Evolutionary conservation across 2,888 invertebrate genomes (phyloP), one percentile per base, ranked within the genome.

Genomic region (Pasiphila rectangulata): DNA sequence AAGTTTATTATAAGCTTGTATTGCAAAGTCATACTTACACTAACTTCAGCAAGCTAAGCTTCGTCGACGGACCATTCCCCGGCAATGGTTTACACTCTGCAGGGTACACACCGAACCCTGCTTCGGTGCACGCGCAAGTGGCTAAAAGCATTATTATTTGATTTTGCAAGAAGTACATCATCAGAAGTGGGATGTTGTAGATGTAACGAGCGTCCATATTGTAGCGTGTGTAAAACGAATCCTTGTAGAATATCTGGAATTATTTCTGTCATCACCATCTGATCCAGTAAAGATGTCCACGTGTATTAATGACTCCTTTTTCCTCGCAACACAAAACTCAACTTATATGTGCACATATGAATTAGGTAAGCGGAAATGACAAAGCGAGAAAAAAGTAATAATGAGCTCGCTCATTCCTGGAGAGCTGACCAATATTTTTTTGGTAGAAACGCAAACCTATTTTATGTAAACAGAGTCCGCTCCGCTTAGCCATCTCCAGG

Each of bases 41-140:
- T 4, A 75, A 48, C 39, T 74, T 68, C 10, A 83, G 36, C 46
- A 66, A 77, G 68, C 67, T 88, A 60, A 64, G 89, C 85, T 67
- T 91, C 75, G 58, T 75, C 63, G 93, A 90, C 0, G 97, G 96
- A 92, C 97, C 97, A 38, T 90, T 81, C 0, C 96, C 96, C 32
- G 94, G 90, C 56, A 90, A 74, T 0, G 95, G 90, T 24, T 91
- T 79, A 10, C 91, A 90, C 32, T 81, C 87, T 0, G 79, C 79
- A 0, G 97, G 97, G 75, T 97, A 97, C n/a, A 94, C 93, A 2
- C 97, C 97, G 21, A 97, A 89, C 0, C 95, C 95, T 0, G 94
- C 91, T 79, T 94, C 93, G 29, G 95, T 94, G 65, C 94, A 96
- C 19, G 94, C 94, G 63, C 94, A 93, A 65, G 96, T 96, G 1